Conservation (phyloP, 1,140 invertebrate species). For the Danaus plexippus region DNA sequence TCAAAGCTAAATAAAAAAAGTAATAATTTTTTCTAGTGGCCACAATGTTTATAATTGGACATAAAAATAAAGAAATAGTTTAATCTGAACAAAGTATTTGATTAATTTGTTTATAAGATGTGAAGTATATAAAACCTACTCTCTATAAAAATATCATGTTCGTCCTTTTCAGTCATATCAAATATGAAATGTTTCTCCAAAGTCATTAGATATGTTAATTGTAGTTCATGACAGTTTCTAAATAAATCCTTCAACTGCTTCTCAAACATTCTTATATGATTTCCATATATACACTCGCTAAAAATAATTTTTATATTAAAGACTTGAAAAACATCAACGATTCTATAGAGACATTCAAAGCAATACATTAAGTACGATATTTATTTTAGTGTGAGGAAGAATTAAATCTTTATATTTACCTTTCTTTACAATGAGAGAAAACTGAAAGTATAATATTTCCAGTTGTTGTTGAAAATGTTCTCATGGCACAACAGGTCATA, state of each 20-base stretch:
- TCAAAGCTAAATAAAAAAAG: constrained; percentile 35
- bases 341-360: not conserved
- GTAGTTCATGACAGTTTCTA: constrained; percentile 48
- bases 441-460: constrained; percentile 44
- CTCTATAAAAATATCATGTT: constrained; percentile 42
- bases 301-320: constrained; percentile 16
- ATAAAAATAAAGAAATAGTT: too few species aligned
- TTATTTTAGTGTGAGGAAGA: not conserved
- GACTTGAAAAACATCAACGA: too few species aligned
- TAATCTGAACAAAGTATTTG: too few species aligned
- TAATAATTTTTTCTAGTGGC: constrained; percentile 6
- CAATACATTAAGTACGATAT: not conserved
- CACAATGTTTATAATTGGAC: too few species aligned
- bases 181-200: constrained; percentile 50
- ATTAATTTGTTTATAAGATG: too few species aligned
- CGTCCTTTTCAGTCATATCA: constrained; percentile 41
- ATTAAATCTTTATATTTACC: constrained; percentile 27
- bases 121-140: constrained; percentile 25
- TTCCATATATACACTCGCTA: constrained; percentile 51
- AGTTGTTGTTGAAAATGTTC: constrained; percentile 37
- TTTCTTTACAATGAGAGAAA: constrained; percentile 54
- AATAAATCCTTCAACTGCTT: constrained; percentile 53
- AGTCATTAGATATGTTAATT: constrained; percentile 49
- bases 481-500: constrained; percentile 35
- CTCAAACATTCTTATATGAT: constrained; percentile 30